Conservation (phyloP, 64 coral and sea anemone species). For the Stylophora pistillata region DNA sequence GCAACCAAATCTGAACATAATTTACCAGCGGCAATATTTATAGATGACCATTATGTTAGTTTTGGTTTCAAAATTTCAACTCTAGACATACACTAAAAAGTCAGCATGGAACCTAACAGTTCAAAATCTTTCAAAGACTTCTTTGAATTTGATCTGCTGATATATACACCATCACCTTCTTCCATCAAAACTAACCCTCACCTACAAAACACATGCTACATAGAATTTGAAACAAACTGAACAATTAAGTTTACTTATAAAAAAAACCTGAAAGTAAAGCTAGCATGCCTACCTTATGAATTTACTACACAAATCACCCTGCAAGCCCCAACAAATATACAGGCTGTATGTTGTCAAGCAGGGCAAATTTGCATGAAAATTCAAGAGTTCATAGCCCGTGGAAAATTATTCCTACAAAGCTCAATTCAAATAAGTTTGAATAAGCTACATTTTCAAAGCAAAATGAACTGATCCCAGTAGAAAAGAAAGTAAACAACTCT, state of each 20-base stretch:
- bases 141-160: background rate
- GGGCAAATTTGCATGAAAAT: conserved; percentile 40
- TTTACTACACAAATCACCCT: background rate
- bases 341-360: background rate
- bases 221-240: background rate
- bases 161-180: background rate
- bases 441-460: background rate
- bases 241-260: background rate
- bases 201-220: too few relatives aligned
- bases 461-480: background rate
- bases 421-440: background rate
- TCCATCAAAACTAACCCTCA: background rate
- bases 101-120: background rate
- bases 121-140: background rate
- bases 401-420: conserved; percentile 28
- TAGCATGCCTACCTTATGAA: background rate
- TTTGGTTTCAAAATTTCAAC: background rate
- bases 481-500: background rate
- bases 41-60: too few relatives aligned
- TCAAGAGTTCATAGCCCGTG: conserved; percentile 17
- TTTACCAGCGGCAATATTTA: background rate
- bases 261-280: background rate
- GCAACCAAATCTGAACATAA: background rate
- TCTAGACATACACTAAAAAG: background rate
- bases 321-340: background rate